Evolutionary conservation across 2,888 invertebrate genomes (phyloP), one percentile per base, ranked within the genome.

Genomic region (Metalampra italica): DNA sequence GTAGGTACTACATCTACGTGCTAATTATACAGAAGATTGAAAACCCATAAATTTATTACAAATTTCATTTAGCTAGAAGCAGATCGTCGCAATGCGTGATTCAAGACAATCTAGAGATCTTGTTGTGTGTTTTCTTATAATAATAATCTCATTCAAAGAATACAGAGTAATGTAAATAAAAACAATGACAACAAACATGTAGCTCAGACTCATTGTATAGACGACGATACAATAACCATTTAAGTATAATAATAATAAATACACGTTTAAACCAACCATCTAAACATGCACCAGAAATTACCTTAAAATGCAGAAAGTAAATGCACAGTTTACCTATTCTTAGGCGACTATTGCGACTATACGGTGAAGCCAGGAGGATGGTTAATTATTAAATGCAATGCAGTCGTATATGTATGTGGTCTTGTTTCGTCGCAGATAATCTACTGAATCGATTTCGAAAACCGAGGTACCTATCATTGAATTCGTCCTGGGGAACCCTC

Each of bases 161-260:
- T 39, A 39, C 3, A 43, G 11, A 11, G 9, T 15, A 36, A 40
- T 38, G 46, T 46, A 42, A 45, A 29, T 29, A 43, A 49, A 41
- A 42, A 39, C 49, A 51, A 54, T 50, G 50, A 49, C 43, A 46
- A 49, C 43, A 56, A 50, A 54, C 50, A 37, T 30, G n/a, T 42
- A 44, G 49, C 44, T 37, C 43, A 46, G 55, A 55, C 49, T 13
- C 55, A 64, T 64, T 64, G 60, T 60, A 54, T 52, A 51, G 50
- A 56, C 49, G 50, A 56, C 49, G 54, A 47, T 47, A 58, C 59
- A 57, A 55, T 53, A 45, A 50, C 29, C n/a, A n/a, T n/a, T n/a
- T n/a, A n/a, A n/a, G n/a, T n/a, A n/a, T n/a, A n/a, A 43, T 36
- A 43, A 47, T 39, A 44, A 58, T 57, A 62, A 60, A 64, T 57